phyloP scores from a whole-genome alignment of 35 echinoderm and acorn worm species.

The Chiridota heheva region DNA sequence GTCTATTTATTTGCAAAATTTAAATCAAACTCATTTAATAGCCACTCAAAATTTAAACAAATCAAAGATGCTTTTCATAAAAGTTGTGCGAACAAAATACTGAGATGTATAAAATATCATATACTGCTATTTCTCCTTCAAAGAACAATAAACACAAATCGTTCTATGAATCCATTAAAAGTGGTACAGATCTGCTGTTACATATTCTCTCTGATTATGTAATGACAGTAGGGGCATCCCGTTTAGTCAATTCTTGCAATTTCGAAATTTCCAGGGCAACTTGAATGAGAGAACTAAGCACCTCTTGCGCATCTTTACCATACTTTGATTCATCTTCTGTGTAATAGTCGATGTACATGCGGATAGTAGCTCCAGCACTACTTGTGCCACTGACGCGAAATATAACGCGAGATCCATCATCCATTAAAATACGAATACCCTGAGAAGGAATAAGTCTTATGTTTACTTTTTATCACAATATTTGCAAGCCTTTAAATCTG shows the following conservation, averaged over 20 bases:
- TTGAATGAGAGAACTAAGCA: constrained; percentile 66
- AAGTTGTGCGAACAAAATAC: no score
- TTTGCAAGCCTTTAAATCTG: neutral
- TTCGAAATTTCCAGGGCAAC: constrained; percentile 79
- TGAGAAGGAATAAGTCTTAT: constrained; percentile 1
- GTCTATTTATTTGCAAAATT: no score
- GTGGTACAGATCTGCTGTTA: no score
- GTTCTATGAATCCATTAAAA: no score
- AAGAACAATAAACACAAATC: no score
- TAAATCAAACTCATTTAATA: no score
- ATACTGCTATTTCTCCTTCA: no score
- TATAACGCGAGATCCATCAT: constrained; percentile 84
- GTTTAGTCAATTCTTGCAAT: constrained; percentile 69
- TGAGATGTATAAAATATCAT: no score
- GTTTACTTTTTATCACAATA: neutral
- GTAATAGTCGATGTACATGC: constrained; percentile 95
- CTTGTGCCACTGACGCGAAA: constrained; percentile 93
- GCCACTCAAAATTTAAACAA: no score
- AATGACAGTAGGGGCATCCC: constrained; percentile 82
- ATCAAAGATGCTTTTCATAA: no score
- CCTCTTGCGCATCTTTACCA: constrained; percentile 57
- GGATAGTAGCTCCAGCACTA: constrained; percentile 73
- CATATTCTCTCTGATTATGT: constrained; percentile 71
- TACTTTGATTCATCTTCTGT: constrained; percentile 54
- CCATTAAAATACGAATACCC: constrained; percentile 84